phyloP scores from a whole-genome alignment of 2,797 vertebrate species.

The Phoxinus dragarum region DNA sequence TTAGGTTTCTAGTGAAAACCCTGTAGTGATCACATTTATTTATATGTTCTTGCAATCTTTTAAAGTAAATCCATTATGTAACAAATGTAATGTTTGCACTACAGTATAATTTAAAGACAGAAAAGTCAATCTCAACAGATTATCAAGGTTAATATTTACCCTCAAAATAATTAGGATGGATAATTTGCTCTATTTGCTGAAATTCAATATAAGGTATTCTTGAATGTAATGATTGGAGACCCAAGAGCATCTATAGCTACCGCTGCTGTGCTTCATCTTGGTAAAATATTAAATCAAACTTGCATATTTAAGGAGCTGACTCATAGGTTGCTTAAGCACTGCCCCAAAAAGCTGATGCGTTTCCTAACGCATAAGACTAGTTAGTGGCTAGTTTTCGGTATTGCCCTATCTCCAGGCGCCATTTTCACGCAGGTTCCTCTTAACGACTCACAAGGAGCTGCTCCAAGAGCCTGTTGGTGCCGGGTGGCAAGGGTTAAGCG shows the following conservation, averaged over 20 bases:
- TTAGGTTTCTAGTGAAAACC: not conserved
- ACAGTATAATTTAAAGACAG: not conserved
- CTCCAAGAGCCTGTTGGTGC: slow-evolving; percentile 32
- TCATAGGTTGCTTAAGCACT: not conserved
- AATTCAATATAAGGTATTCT: not conserved
- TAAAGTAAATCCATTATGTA: not conserved
- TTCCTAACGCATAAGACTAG: not conserved
- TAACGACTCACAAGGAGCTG: slow-evolving; percentile 47
- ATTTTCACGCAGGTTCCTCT: slow-evolving; percentile 58
- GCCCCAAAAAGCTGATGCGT: not conserved
- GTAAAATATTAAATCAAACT: slow-evolving; percentile 28
- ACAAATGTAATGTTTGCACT: not conserved
- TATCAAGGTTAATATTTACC: not conserved
- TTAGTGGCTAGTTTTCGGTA: not conserved
- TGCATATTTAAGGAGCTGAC: slow-evolving; percentile 19
- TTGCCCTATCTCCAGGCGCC: slow-evolving; percentile 52
- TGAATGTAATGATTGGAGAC: not conserved
- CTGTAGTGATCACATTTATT: not conserved
- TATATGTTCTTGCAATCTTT: not conserved
- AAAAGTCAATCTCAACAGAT: not conserved
- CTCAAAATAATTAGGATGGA: not conserved
- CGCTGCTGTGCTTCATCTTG: slow-evolving; percentile 2
- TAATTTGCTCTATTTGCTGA: not conserved
- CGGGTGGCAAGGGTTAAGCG: slow-evolving; percentile 62
- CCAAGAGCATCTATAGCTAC: not conserved